Evolutionary conservation across 2,797 vertebrate species (phyloP).

Genomic region (Galagoides demidoff): DNA sequence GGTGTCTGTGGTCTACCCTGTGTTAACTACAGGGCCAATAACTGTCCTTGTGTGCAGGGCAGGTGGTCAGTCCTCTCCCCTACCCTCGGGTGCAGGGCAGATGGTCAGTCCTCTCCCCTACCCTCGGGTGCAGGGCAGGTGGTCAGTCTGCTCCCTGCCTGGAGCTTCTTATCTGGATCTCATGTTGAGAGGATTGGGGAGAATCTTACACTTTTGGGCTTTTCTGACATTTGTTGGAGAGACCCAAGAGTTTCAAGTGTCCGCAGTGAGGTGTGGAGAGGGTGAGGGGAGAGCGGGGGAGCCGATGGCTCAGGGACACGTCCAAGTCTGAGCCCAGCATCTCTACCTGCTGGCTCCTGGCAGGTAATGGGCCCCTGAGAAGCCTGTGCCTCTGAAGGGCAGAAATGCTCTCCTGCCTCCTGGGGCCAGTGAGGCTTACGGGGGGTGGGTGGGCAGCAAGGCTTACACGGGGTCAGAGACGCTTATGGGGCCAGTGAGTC

Average conservation of each 20-base stretch:
- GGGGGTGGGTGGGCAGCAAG: too few species aligned
- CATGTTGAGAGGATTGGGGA: too few species aligned
- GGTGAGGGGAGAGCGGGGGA: neutral
- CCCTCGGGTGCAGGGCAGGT: neutral
- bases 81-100: neutral
- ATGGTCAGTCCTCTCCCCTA: neutral
- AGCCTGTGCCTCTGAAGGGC: too few species aligned
- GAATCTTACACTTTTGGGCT: neutral
- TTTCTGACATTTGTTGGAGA: neutral
- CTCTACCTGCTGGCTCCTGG: neutral
- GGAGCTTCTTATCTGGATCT: neutral
- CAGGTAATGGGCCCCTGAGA: neutral
- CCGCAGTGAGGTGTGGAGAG: accelerated
- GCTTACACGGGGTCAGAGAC: too few species aligned
- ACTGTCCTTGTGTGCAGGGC: neutral
- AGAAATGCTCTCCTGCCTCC: too few species aligned
- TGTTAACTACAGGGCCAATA: too few species aligned
- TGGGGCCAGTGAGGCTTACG: too few species aligned
- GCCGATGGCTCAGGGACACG: neutral
- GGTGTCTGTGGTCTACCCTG: too few species aligned
- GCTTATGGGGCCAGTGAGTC: too few species aligned
- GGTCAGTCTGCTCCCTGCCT: accelerated
- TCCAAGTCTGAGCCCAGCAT: neutral
- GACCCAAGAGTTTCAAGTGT: too few species aligned
- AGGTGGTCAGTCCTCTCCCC: neutral